Evolutionary conservation across 1,140 invertebrate genomes (phyloP).

Genomic region (Manduca sexta): DNA sequence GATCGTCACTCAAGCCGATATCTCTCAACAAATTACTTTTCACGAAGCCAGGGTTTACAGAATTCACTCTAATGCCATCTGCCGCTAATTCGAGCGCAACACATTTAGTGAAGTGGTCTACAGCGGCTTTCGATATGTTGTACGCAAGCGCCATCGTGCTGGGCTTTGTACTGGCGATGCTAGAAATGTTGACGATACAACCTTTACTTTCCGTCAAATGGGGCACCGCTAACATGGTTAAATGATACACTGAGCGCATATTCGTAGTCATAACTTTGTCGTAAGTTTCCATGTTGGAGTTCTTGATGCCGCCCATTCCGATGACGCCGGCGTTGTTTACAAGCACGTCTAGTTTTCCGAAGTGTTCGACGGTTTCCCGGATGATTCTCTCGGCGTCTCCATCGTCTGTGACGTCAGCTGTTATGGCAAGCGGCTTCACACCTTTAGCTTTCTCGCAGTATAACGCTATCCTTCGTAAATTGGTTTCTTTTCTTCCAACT

Average conservation of each 20-base stretch:
- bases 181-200: slow-evolving; percentile 87
- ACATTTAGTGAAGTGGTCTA: slow-evolving; percentile 88
- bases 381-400: slow-evolving; percentile 76
- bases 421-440: slow-evolving; percentile 58
- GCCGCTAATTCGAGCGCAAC: slow-evolving; percentile 78
- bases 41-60: slow-evolving; percentile 81
- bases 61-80: slow-evolving; percentile 81
- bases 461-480: slow-evolving; percentile 74
- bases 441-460: slow-evolving; percentile 74
- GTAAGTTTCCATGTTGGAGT: slow-evolving; percentile 80
- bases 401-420: slow-evolving; percentile 82
- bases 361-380: slow-evolving; percentile 76
- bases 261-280: slow-evolving; percentile 84
- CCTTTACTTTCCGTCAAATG: slow-evolving; percentile 82
- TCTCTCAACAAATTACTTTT: slow-evolving; percentile 72
- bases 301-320: slow-evolving; percentile 82
- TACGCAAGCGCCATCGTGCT: slow-evolving; percentile 80
- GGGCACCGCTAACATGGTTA: slow-evolving; percentile 85
- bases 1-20: slow-evolving; percentile 72
- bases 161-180: slow-evolving; percentile 80
- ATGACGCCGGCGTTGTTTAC: slow-evolving; percentile 88
- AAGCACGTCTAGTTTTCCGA: slow-evolving; percentile 78
- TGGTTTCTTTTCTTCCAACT: slow-evolving; percentile 82
- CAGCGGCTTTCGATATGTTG: slow-evolving; percentile 86
- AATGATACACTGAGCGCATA: slow-evolving; percentile 81